phyloP scores from a whole-genome alignment of 2,888 invertebrate genomes.

The Mythimna ferrago region DNA sequence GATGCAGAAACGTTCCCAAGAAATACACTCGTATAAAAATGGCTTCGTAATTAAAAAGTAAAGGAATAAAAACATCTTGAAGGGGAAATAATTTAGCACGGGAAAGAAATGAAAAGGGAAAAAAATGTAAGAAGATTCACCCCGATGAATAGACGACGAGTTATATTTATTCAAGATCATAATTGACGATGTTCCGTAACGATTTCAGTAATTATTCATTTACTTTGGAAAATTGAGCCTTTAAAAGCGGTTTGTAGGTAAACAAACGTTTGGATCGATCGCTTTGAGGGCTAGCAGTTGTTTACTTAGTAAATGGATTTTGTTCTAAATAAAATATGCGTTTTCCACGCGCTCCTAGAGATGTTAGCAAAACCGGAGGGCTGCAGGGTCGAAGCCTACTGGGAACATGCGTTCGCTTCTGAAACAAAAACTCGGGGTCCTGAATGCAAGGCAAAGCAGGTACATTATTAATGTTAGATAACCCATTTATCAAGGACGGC shows the following conservation, averaged over 20 bases:
- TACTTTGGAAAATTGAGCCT: constrained; percentile 33
- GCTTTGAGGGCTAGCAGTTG: neutral
- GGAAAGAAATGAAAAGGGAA: constrained; percentile 26
- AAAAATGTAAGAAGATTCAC: constrained; percentile 15
- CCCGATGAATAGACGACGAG: constrained; percentile 41
- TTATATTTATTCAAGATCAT: constrained; percentile 50
- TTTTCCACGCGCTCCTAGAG: no score
- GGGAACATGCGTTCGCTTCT: no score
- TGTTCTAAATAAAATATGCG: neutral
- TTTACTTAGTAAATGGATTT: neutral
- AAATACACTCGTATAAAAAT: constrained; percentile 41
- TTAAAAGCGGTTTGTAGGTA: constrained; percentile 16
- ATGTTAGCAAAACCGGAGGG: no score
- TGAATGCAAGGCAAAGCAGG: no score
- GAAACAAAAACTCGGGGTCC: no score
- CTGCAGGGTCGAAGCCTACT: no score
- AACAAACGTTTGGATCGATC: neutral
- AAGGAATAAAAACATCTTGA: constrained; percentile 51
- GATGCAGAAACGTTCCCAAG: constrained; percentile 33
- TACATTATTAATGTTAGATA: no score
- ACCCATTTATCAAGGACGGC: no score
- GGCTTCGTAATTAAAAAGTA: constrained; percentile 43
- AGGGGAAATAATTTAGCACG: constrained; percentile 45
- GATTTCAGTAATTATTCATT: constrained; percentile 42
- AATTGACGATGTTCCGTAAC: constrained; percentile 46